These are phyloP conservation scores for Hemiprocne comata DNA, from an alignment of 2,113 vertebrate genomes.

Conservation along the genomic window DNA sequence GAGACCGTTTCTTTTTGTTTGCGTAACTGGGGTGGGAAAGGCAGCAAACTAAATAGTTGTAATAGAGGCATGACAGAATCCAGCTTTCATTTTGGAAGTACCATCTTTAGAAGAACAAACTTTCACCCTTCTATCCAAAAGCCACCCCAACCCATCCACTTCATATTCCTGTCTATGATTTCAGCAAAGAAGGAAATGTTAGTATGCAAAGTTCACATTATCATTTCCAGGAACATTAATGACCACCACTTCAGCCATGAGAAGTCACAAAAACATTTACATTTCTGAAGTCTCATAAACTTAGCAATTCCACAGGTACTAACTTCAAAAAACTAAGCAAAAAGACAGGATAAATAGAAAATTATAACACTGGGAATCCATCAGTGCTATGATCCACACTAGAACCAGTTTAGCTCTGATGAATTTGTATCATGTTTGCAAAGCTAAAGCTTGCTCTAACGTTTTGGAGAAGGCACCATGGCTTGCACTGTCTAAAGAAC, in stretches of 20 bases:
- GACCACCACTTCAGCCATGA: neutral
- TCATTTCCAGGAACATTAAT: neutral
- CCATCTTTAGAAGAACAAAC: neutral
- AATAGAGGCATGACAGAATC: neutral
- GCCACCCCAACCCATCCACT: neutral
- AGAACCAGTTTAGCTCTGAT: neutral
- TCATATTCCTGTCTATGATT: fast-evolving
- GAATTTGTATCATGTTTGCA: neutral
- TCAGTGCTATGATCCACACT: neutral
- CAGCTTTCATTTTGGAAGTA: neutral
- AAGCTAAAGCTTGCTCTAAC: neutral
- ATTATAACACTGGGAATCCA: neutral
- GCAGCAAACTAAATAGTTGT: neutral
- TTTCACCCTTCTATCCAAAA: neutral
- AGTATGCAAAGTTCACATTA: neutral
- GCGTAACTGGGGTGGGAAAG: neutral
- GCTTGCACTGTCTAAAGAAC: neutral
- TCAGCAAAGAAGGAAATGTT: neutral
- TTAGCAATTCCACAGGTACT: neutral
- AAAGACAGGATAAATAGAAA: neutral
- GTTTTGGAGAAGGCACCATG: fast-evolving
- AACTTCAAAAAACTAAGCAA: neutral
- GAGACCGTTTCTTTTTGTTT: neutral
- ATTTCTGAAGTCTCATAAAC: neutral
- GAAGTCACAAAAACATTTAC: neutral